Evolutionary conservation across 2,888 invertebrate genomes (phyloP).

Genomic region (Aporophyla nigra): DNA sequence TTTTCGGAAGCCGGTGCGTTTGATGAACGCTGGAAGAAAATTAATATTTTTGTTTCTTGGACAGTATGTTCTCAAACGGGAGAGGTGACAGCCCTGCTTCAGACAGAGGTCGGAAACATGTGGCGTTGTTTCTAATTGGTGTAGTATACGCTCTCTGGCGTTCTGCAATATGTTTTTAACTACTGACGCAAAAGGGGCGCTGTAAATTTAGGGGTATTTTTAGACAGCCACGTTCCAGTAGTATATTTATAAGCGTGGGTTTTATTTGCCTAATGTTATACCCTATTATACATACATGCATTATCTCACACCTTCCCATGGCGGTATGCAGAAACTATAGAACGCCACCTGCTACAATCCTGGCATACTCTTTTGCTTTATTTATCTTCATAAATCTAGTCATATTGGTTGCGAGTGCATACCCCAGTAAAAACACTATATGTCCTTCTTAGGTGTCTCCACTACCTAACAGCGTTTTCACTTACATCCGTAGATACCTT

Average conservation of each 20-base stretch:
- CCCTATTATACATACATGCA: background rate
- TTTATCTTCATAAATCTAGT: background rate
- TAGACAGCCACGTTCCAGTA: background rate
- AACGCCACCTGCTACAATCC: background rate
- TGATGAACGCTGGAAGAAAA: background rate
- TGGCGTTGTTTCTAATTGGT: conserved; percentile 40
- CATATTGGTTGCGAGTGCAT: background rate
- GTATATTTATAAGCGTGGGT: background rate
- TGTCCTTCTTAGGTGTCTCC: background rate
- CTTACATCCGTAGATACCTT: background rate
- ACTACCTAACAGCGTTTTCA: background rate
- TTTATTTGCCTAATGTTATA: background rate
- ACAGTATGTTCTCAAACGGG: background rate
- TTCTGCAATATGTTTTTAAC: conserved; percentile 24
- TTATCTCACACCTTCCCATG: background rate
- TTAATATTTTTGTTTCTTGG: background rate
- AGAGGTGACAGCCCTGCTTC: conserved; percentile 27
- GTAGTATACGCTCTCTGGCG: background rate
- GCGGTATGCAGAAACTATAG: background rate
- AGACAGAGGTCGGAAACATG: conserved; percentile 34
- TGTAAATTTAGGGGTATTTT: background rate
- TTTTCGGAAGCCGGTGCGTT: no score
- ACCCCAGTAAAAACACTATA: background rate
- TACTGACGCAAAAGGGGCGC: conserved; percentile 1
- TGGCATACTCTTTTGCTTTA: background rate